Evolutionary conservation across 2,888 invertebrate species (phyloP).

Genomic region (Idaea biselata): DNA sequence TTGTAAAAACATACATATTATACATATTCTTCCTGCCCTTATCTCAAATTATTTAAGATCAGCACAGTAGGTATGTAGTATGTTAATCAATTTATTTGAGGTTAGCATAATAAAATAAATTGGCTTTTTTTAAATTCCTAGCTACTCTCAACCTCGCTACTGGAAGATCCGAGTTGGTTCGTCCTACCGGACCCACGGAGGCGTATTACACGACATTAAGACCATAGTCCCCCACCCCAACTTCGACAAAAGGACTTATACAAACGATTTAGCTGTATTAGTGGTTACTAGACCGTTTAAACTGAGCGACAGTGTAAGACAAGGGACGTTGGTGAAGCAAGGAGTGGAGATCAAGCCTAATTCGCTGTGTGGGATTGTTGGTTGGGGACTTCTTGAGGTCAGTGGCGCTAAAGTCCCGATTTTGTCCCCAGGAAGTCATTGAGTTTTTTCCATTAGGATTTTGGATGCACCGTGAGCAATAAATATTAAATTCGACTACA

Average conservation of each 20-base stretch:
- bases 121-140: conserved; percentile 24
- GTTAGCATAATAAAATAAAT: too few species aligned
- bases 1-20: too few species aligned
- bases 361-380: conserved; percentile 55
- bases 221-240: conserved; percentile 53
- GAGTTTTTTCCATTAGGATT: too few species aligned
- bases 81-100: too few species aligned
- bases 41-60: too few species aligned
- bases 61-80: not conserved
- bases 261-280: conserved; percentile 62
- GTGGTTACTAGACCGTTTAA: conserved; percentile 49
- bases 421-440: too few species aligned
- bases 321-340: conserved; percentile 61
- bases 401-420: conserved; percentile 4
- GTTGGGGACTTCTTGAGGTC: conserved; percentile 70
- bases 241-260: conserved; percentile 61
- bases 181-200: conserved; percentile 58
- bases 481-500: not conserved
- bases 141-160: conserved; percentile 57
- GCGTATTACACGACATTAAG: conserved; percentile 55
- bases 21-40: conserved; percentile 2
- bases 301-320: conserved; percentile 53
- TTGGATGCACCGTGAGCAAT: too few species aligned
- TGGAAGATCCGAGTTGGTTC: conserved; percentile 71
- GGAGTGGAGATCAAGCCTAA: conserved; percentile 53